Evolutionary conservation across 2,113 vertebrate genomes (phyloP).

Genomic region (Calypte anna): DNA sequence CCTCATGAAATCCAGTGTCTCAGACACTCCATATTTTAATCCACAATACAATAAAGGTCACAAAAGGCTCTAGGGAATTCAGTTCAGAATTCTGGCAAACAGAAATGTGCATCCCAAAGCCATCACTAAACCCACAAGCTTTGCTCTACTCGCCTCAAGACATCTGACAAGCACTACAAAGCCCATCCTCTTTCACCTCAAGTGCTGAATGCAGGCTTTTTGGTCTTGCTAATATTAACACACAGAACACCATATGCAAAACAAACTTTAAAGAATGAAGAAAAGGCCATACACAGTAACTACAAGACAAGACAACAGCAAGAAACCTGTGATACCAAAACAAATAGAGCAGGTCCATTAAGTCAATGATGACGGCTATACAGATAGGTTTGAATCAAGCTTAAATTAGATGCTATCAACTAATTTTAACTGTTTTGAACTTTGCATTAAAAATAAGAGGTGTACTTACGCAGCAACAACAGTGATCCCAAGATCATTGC

Average conservation of each 20-base stretch:
- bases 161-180: neutral
- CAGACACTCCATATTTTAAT: neutral
- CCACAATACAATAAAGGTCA: neutral
- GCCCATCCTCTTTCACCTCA: neutral
- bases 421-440: neutral
- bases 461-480: slow-evolving; percentile 85
- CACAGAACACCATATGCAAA: neutral
- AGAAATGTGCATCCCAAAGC: neutral
- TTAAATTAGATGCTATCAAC: neutral
- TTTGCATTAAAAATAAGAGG: neutral
- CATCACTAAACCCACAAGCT: neutral
- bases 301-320: neutral
- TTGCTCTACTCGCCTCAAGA: neutral
- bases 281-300: neutral
- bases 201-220: neutral
- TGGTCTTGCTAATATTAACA: neutral
- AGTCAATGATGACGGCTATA: neutral
- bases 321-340: neutral
- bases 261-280: neutral
- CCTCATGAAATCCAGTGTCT: neutral
- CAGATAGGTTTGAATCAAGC: neutral
- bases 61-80: neutral
- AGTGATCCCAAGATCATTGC: slow-evolving; percentile 85
- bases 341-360: neutral
- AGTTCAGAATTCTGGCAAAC: neutral